Evolutionary conservation across 2,888 invertebrate genomes (phyloP).

Genomic region (Idaea dimidiata): DNA sequence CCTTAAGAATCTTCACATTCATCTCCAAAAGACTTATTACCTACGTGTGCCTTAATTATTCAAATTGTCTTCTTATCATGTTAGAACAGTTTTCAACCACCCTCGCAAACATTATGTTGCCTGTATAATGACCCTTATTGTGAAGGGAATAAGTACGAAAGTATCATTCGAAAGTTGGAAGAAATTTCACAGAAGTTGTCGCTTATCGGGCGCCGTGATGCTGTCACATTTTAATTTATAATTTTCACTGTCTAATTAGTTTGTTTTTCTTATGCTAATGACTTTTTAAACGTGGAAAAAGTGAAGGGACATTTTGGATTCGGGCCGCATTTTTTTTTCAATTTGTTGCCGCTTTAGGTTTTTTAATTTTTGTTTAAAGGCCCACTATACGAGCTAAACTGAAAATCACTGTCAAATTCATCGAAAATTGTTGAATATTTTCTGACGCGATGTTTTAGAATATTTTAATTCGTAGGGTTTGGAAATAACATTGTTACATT

Average conservation of each 20-base stretch:
- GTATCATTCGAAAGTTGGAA: slow-evolving; percentile 12
- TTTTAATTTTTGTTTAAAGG: no score
- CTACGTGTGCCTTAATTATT: slow-evolving; percentile 64
- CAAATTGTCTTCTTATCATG: slow-evolving; percentile 71
- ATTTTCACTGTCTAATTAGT: slow-evolving; percentile 36
- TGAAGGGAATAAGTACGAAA: slow-evolving; percentile 21
- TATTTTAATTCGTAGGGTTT: no score
- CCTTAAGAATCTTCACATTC: slow-evolving; percentile 45
- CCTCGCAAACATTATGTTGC: slow-evolving; percentile 34
- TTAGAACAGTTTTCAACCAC: slow-evolving; percentile 62
- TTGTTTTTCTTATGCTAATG: slow-evolving; percentile 35
- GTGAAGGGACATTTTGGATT: background rate
- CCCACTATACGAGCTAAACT: no score
- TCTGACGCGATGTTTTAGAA: no score
- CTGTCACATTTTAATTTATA: slow-evolving; percentile 45
- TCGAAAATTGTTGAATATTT: no score
- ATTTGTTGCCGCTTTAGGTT: background rate
- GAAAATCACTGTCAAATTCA: no score
- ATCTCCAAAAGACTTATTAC: slow-evolving; percentile 61
- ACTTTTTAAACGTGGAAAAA: slow-evolving; percentile 11
- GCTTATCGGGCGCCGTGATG: slow-evolving; percentile 24
- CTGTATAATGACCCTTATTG: slow-evolving; percentile 30
- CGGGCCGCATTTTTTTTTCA: background rate
- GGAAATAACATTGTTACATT: no score
- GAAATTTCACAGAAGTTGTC: background rate